Evolutionary conservation across 2,797 vertebrate species (phyloP).

Genomic region (Natrix natrix): DNA sequence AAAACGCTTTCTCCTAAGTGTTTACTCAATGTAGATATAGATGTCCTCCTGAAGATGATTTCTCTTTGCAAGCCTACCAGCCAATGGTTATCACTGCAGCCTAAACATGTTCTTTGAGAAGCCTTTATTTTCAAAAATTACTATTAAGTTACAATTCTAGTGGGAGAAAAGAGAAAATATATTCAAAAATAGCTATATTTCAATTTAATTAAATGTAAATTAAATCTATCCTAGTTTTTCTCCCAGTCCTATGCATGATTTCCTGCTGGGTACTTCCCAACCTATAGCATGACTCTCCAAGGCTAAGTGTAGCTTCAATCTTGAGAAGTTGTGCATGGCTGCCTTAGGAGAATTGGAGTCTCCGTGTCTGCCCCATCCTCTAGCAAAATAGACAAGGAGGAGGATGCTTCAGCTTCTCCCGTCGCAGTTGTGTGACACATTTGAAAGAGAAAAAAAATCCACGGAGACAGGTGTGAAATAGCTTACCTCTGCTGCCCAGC

Average conservation of each 20-base stretch:
- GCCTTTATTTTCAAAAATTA: background rate
- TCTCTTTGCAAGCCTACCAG: background rate
- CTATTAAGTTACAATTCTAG: background rate
- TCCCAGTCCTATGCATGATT: background rate
- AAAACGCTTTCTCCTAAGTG: background rate
- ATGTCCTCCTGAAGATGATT: background rate
- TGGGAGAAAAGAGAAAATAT: background rate
- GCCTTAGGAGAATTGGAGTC: background rate
- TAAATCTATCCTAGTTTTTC: background rate
- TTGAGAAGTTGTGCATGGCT: background rate
- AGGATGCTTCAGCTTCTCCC: too few species aligned
- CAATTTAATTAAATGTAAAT: background rate
- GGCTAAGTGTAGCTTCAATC: background rate
- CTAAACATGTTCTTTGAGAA: background rate
- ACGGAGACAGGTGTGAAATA: background rate
- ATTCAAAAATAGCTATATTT: background rate
- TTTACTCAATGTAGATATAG: background rate
- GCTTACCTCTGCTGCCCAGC: background rate
- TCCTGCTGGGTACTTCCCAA: background rate
- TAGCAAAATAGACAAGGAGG: background rate
- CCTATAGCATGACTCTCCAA: background rate
- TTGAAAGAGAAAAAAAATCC: background rate
- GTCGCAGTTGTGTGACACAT: background rate
- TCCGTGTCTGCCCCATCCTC: background rate
- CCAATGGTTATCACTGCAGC: background rate